phyloP scores from a whole-genome alignment of 2,797 vertebrate species.

The Rhinatrema bivittatum region DNA sequence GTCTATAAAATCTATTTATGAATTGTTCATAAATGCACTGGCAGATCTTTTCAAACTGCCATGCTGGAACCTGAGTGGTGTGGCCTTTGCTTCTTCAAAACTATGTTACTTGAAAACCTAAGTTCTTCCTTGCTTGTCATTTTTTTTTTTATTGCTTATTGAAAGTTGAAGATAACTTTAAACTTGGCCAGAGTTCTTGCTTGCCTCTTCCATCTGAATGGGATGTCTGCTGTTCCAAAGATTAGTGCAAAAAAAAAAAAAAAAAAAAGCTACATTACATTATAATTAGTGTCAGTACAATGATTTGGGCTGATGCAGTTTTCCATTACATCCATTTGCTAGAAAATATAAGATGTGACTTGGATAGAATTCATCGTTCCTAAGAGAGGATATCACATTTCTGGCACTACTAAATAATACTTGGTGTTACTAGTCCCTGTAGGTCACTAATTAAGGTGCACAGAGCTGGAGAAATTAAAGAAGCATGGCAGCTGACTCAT shows the following conservation, averaged over 20 bases:
- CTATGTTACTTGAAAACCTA: fast-evolving
- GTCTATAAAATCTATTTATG: slow-evolving; percentile 50
- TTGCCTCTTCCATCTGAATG: too few relatives aligned
- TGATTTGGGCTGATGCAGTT: slow-evolving; percentile 45
- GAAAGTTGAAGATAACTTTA: too few relatives aligned
- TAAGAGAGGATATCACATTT: too few relatives aligned
- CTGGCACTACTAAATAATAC: slow-evolving; percentile 23
- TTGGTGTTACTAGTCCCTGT: too few relatives aligned
- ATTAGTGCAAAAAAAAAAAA: slow-evolving; percentile 34
- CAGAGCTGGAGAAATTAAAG: too few relatives aligned
- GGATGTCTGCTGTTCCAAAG: too few relatives aligned
- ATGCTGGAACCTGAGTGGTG: slow-evolving; percentile 6
- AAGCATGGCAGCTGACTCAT: too few relatives aligned
- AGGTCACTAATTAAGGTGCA: too few relatives aligned
- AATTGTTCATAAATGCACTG: slow-evolving; percentile 35
- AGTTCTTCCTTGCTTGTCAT: too few relatives aligned
- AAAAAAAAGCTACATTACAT: slow-evolving; percentile 39
- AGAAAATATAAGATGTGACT: slow-evolving; percentile 43
- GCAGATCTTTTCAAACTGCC: slow-evolving; percentile 33
- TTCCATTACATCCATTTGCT: slow-evolving; percentile 44
- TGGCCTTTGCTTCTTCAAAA: fast-evolving
- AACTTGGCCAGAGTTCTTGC: too few relatives aligned
- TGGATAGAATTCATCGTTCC: slow-evolving; percentile 37
- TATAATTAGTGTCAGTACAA: slow-evolving; percentile 47
- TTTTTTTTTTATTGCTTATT: too few relatives aligned